Conservation (phyloP, 2,113 vertebrate species). For the Larimichthys crocea region DNA sequence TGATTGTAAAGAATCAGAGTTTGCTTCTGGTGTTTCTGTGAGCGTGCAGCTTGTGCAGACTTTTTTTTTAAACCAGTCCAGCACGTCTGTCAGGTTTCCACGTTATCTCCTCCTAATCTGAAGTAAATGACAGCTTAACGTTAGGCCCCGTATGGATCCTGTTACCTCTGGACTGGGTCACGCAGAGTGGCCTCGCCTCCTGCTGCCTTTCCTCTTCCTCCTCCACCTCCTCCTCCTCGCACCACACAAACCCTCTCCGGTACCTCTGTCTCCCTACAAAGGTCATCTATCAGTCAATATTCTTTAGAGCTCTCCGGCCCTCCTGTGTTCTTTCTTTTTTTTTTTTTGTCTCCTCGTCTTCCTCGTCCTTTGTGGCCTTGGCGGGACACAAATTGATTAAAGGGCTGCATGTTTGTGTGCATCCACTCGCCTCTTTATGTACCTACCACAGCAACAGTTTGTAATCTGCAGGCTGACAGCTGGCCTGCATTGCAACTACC, state of each 20-base stretch:
- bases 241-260: conserved; percentile 55
- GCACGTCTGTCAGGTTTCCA: conserved; percentile 63
- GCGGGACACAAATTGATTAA: conserved; percentile 58
- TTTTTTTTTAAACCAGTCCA: conserved; percentile 41
- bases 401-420: conserved; percentile 4
- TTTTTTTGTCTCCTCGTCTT: conserved; percentile 35
- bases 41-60: conserved; percentile 3
- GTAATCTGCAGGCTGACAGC: conserved; percentile 6
- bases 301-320: conserved; percentile 69
- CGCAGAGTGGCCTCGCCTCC: conserved; percentile 36
- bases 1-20: not conserved
- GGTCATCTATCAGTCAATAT: conserved; percentile 80
- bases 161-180: conserved; percentile 62
- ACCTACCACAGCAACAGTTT: conserved; percentile 3
- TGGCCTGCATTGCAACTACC: conserved; percentile 5
- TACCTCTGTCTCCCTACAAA: conserved; percentile 61
- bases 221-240: conserved; percentile 32
- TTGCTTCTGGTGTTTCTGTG: not conserved
- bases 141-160: conserved; percentile 58
- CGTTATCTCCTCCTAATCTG: conserved; percentile 71
- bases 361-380: conserved; percentile 46
- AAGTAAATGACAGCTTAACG: conserved; percentile 69
- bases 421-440: conserved; percentile 9
- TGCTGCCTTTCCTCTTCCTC: conserved; percentile 19
- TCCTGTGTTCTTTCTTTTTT: conserved; percentile 8